Conservation (phyloP, 2,113 vertebrate genomes). For the Halcyon malimbica region DNA sequence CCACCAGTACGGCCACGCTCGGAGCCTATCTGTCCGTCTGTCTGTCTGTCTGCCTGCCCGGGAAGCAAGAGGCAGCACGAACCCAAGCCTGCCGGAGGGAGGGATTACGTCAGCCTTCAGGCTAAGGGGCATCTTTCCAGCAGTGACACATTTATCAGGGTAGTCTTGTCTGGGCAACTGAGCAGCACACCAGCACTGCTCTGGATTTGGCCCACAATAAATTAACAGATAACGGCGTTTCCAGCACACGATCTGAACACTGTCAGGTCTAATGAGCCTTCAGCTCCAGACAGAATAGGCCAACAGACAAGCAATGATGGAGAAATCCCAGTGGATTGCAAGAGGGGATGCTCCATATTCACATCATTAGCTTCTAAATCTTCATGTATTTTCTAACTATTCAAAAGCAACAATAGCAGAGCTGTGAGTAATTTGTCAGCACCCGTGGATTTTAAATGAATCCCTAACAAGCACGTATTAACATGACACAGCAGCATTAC, state of each 20-base stretch:
- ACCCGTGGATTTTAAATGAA: constrained; percentile 43
- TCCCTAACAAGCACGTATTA: constrained; percentile 21
- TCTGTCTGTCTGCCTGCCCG: background rate
- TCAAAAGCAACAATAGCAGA: background rate
- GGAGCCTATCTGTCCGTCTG: background rate
- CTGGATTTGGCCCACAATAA: constrained; percentile 8
- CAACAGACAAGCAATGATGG: constrained; percentile 2
- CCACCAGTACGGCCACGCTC: background rate
- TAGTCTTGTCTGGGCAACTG: background rate
- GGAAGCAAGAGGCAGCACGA: background rate
- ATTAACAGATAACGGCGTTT: constrained; percentile 8
- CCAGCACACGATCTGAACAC: constrained; percentile 1
- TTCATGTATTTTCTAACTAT: constrained; percentile 19
- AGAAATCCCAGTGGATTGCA: constrained; percentile 14
- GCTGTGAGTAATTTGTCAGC: constrained; percentile 11
- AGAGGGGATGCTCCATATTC: background rate
- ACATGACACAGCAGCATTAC: constrained; percentile 22
- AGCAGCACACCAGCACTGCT: background rate
- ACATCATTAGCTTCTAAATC: constrained; percentile 29
- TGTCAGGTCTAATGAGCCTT: constrained; percentile 47
- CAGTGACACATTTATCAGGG: background rate
- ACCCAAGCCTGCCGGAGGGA: background rate
- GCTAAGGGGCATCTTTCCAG: constrained; percentile 9
- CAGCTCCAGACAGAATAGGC: constrained; percentile 37
- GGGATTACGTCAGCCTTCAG: background rate